A percentile compares a stretch with the other conserved stretches of the same genome.
Conservation (phyloP, 2,888 invertebrate genomes). For the Lordiphosa andalusiaca region DNA sequence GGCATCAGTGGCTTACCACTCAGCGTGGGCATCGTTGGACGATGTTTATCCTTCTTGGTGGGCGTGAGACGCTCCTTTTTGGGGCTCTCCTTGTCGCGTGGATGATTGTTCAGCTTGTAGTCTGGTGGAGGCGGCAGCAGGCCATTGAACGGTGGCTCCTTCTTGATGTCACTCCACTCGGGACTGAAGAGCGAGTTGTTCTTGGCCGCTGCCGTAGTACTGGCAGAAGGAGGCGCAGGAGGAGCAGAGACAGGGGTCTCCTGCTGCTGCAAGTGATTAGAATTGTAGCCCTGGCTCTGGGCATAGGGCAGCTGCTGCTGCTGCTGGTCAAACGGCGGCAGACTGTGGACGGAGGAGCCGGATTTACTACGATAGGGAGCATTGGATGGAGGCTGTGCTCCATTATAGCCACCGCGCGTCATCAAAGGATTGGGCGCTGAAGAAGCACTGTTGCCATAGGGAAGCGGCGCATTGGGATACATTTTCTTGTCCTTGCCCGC, state of each 20-base stretch:
- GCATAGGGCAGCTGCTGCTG: slow-evolving; percentile 51
- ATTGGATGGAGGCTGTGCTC: slow-evolving; percentile 33
- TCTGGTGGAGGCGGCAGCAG: slow-evolving; percentile 59
- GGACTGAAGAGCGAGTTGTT: slow-evolving; percentile 79
- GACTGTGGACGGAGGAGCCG: slow-evolving; percentile 68
- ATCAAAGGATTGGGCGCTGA: slow-evolving; percentile 44
- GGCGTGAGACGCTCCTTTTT: slow-evolving; percentile 75
- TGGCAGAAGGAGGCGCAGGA: too few species aligned
- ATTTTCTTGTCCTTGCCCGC: slow-evolving; percentile 61
- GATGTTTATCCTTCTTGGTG: slow-evolving; percentile 79
- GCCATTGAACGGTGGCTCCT: slow-evolving; percentile 56
- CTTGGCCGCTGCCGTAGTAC: slow-evolving; percentile 18
- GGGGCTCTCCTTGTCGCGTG: slow-evolving; percentile 76
- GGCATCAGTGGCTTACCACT: slow-evolving; percentile 54
- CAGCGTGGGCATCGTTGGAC: slow-evolving; percentile 40
- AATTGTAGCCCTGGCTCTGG: slow-evolving; percentile 55
- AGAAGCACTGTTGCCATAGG: slow-evolving; percentile 37
- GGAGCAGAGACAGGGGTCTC: slow-evolving; percentile 40
- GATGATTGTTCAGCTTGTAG: slow-evolving; percentile 62
- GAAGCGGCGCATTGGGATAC: slow-evolving; percentile 56
- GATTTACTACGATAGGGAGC: slow-evolving; percentile 59
- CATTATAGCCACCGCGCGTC: slow-evolving; percentile 55
- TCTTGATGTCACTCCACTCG: slow-evolving; percentile 78
- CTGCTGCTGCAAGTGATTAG: slow-evolving; percentile 31
- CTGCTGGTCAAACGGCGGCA: slow-evolving; percentile 54